A percentile compares a stretch with the other conserved stretches of the same genome.
Conservation (phyloP, 2,797 vertebrate species). For the Okamejei kenojei region DNA sequence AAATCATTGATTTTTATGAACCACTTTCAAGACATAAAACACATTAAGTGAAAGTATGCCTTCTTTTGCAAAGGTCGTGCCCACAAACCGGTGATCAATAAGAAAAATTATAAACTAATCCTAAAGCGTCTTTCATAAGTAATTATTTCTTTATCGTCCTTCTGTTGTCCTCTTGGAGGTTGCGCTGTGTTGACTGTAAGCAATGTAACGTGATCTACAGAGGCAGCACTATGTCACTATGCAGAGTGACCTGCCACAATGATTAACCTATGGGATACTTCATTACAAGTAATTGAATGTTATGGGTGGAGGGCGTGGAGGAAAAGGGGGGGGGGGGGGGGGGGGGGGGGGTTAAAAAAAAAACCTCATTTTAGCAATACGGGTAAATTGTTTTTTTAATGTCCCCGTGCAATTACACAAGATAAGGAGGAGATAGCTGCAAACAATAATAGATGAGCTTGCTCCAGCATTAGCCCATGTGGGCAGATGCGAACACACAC, state of each 20-base stretch:
- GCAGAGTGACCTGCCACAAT: conserved; percentile 22
- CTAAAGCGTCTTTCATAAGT: conserved; percentile 8
- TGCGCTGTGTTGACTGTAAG: neutral
- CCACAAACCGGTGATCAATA: conserved; percentile 24
- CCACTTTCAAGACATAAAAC: conserved; percentile 26
- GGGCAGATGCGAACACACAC: conserved; percentile 45
- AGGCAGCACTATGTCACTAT: neutral
- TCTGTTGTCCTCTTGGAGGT: neutral
- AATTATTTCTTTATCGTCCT: conserved; percentile 6
- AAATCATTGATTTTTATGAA: conserved; percentile 34
- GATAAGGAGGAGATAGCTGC: neutral
- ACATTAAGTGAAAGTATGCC: conserved; percentile 24
- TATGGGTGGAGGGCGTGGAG: neutral
- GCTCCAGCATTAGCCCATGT: conserved; percentile 41
- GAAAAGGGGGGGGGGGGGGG: too few species aligned
- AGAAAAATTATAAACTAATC: conserved; percentile 17
- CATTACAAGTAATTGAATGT: conserved; percentile 21
- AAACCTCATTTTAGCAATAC: neutral
- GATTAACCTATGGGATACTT: conserved; percentile 29
- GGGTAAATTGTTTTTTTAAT: conserved; percentile 18
- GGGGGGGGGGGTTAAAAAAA: neutral
- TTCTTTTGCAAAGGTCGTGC: neutral
- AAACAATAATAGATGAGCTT: neutral
- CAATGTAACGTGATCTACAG: neutral
- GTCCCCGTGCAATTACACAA: neutral